Evolutionary conservation across 2,888 invertebrate genomes (phyloP).

Genomic region (Ectobius pallidus): DNA sequence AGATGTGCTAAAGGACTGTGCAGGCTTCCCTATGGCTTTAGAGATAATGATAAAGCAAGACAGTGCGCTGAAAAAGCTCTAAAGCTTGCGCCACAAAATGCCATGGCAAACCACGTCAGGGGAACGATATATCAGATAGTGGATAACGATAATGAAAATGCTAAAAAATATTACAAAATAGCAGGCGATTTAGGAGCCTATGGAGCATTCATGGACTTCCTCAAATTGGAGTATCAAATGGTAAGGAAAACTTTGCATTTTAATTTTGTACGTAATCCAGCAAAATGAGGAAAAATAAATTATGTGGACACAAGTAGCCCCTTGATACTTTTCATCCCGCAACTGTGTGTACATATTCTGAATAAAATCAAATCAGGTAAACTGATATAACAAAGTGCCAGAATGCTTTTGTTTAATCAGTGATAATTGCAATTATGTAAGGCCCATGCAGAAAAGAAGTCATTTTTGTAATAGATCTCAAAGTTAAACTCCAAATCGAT

Average conservation of each 20-base stretch:
- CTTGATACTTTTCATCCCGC: too few relatives aligned
- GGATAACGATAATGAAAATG: neutral
- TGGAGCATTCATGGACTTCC: constrained; percentile 4
- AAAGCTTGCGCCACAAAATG: constrained; percentile 30
- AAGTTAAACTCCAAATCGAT: too few relatives aligned
- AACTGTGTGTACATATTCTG: too few relatives aligned
- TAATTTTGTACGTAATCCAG: too few relatives aligned
- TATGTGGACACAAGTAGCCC: too few relatives aligned
- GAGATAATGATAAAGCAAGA: constrained; percentile 23
- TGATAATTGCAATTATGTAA: too few relatives aligned
- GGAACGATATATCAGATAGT: neutral
- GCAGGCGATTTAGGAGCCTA: constrained; percentile 11
- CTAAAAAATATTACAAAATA: neutral
- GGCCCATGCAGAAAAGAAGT: too few relatives aligned
- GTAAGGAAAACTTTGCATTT: neutral
- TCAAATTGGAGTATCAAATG: neutral
- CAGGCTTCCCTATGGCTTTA: constrained; percentile 24
- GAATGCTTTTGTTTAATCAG: too few relatives aligned
- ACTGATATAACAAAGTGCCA: too few relatives aligned
- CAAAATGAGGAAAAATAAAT: too few relatives aligned
- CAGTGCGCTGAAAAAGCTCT: constrained; percentile 28
- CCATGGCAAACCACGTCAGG: constrained; percentile 34
- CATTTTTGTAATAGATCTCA: too few relatives aligned
- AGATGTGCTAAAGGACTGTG: constrained; percentile 35
- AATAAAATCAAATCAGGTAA: too few relatives aligned